Evolutionary conservation across 35 echinoderm and acorn worm species (phyloP).

Genomic region (Heliocidaris erythrogramma): DNA sequence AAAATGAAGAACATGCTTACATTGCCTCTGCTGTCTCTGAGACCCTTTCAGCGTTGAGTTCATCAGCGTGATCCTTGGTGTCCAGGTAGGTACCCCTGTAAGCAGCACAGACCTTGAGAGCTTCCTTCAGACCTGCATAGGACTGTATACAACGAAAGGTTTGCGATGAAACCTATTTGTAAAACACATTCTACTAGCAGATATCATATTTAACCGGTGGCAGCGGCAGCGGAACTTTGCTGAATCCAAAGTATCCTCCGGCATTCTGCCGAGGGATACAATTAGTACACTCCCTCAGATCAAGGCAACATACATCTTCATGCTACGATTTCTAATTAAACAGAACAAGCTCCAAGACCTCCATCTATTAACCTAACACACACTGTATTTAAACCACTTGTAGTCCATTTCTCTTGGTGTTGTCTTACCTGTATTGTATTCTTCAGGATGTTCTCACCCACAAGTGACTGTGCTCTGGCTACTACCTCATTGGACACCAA

Average conservation of each 20-base stretch:
- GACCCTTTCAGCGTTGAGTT: constrained; percentile 81
- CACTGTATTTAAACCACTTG: too few relatives aligned
- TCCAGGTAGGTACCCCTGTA: constrained; percentile 97
- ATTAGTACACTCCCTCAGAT: too few relatives aligned
- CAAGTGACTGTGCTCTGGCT: constrained; percentile 77
- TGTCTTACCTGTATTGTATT: constrained; percentile 83
- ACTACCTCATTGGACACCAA: constrained; percentile 94
- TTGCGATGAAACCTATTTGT: too few relatives aligned
- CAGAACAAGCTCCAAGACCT: too few relatives aligned
- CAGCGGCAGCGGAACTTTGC: too few relatives aligned
- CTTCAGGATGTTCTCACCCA: constrained; percentile 85
- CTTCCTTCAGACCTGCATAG: constrained; percentile 89
- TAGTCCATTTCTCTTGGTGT: background rate
- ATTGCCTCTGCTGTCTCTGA: constrained; percentile 95
- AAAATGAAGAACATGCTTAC: constrained; percentile 51
- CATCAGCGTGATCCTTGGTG: constrained; percentile 93
- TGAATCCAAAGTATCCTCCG: too few relatives aligned
- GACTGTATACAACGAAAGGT: constrained; percentile 58
- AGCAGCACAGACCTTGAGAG: constrained; percentile 88
- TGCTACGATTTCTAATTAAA: too few relatives aligned
- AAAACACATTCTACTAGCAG: too few relatives aligned
- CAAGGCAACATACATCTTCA: too few relatives aligned
- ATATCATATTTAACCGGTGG: too few relatives aligned
- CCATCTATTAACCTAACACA: too few relatives aligned
- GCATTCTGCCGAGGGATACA: too few relatives aligned